A percentile compares a stretch with the other conserved stretches of the same genome.
phyloP scores from a whole-genome alignment of 2,113 vertebrate species.

The Neogobius melanostomus region DNA sequence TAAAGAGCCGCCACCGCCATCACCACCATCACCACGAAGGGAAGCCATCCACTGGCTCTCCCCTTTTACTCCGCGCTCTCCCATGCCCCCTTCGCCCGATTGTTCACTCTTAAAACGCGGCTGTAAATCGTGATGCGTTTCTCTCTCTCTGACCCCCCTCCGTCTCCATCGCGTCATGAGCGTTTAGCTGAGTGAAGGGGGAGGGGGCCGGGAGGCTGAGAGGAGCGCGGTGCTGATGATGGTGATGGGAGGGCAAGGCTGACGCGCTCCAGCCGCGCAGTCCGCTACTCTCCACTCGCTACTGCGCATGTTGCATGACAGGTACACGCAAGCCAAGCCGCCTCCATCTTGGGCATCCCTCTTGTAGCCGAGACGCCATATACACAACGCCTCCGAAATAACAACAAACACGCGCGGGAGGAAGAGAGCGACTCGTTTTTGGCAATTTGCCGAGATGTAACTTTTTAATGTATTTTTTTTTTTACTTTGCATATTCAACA shows the following conservation, averaged over 20 bases:
- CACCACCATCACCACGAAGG: too few relatives aligned
- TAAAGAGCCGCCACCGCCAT: too few relatives aligned
- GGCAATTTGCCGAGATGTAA: constrained; percentile 64
- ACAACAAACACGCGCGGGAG: constrained; percentile 27
- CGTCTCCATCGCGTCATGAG: constrained; percentile 17
- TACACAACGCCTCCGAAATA: constrained; percentile 31
- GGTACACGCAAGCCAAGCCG: constrained; percentile 67
- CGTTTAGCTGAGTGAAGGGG: constrained; percentile 10
- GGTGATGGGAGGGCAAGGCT: constrained; percentile 21
- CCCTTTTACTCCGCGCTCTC: constrained; percentile 16
- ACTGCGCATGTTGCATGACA: constrained; percentile 82
- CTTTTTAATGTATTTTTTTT: constrained; percentile 24
- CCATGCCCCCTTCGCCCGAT: not conserved
- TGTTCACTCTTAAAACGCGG: not conserved
- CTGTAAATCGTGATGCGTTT: constrained; percentile 34
- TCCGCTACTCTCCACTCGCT: constrained; percentile 38
- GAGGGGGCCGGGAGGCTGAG: constrained; percentile 20
- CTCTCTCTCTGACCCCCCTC: too few relatives aligned
- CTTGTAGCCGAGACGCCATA: constrained; percentile 53
- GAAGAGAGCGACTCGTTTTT: constrained; percentile 13
- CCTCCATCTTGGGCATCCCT: constrained; percentile 80
- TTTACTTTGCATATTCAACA: constrained; percentile 4
- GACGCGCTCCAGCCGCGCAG: constrained; percentile 49
- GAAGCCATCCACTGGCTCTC: not conserved
- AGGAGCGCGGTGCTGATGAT: constrained; percentile 62